These are phyloP conservation scores for Polyergus mexicanus DNA, from an alignment of 1,140 invertebrate species.

Conservation along the genomic window DNA sequence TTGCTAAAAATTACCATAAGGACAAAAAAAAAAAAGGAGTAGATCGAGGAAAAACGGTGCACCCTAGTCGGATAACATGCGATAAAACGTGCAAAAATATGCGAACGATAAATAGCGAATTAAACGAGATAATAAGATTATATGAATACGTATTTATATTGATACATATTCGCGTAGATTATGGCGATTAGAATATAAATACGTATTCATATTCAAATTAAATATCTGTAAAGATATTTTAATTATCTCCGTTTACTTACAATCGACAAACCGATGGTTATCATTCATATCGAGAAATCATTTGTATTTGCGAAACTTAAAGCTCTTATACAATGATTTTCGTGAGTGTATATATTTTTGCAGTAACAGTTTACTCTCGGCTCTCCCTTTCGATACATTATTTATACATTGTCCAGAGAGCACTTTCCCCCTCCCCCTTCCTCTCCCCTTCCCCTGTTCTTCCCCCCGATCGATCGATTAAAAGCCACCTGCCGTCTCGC, in stretches of 20 bases:
- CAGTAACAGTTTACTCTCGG: background rate
- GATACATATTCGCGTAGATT: no score
- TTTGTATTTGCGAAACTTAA: background rate
- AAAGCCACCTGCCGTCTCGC: constrained; percentile 47
- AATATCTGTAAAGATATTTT: background rate
- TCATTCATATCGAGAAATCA: no score
- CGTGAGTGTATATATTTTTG: constrained; percentile 23
- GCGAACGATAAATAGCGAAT: constrained; percentile 1
- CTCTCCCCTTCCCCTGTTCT: no score
- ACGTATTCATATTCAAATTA: background rate
- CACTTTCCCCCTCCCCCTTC: no score
- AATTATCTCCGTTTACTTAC: background rate
- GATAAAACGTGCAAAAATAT: background rate
- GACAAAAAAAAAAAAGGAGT: constrained; percentile 41
- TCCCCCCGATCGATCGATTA: constrained; percentile 29
- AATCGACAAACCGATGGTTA: no score
- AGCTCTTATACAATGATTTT: constrained; percentile 7
- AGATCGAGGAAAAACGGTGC: constrained; percentile 27
- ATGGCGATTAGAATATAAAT: background rate
- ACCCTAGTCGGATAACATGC: background rate
- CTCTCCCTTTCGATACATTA: constrained; percentile 53
- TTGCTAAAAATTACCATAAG: constrained; percentile 23
- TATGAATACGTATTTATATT: background rate
- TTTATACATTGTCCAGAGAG: constrained; percentile 33
- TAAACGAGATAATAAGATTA: background rate